Evolutionary conservation across 2,113 vertebrate genomes (phyloP).

Genomic region (Oreocharis arfaki): DNA sequence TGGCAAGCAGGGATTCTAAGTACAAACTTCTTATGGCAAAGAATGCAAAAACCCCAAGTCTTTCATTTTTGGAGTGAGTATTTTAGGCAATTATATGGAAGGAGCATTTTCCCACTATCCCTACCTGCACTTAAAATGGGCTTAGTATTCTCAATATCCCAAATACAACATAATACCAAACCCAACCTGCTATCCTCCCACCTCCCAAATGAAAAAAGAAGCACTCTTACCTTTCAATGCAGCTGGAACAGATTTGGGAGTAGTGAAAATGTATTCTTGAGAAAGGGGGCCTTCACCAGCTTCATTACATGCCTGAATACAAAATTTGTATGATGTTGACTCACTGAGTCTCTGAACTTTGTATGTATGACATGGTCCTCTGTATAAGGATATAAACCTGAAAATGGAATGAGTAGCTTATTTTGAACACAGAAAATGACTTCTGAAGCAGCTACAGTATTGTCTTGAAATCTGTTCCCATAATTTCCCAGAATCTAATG

Average conservation of each 20-base stretch:
- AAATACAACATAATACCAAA: background rate
- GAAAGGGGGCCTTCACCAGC: slow-evolving; percentile 95
- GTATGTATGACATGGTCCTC: slow-evolving; percentile 98
- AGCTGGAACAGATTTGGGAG: slow-evolving; percentile 90
- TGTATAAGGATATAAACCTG: slow-evolving; percentile 93
- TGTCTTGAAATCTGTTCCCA: background rate
- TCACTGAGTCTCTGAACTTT: slow-evolving; percentile 98
- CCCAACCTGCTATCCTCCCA: background rate
- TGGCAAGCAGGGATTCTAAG: background rate
- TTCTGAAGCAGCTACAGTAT: background rate
- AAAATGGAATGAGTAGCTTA: slow-evolving; percentile 10
- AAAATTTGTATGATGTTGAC: slow-evolving; percentile 93
- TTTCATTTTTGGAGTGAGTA: background rate
- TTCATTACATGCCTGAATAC: slow-evolving; percentile 98
- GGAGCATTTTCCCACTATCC: background rate
- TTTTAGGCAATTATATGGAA: background rate
- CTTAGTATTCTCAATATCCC: background rate
- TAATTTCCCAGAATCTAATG: background rate
- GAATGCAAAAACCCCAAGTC: background rate
- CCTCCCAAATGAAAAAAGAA: background rate
- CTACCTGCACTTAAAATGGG: background rate
- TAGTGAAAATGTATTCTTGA: slow-evolving; percentile 91
- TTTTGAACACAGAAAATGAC: background rate
- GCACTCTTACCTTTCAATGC: slow-evolving; percentile 86
- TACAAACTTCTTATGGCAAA: background rate